phyloP scores from a whole-genome alignment of 1,140 invertebrate species.

The Eupristina koningsbergeri region DNA sequence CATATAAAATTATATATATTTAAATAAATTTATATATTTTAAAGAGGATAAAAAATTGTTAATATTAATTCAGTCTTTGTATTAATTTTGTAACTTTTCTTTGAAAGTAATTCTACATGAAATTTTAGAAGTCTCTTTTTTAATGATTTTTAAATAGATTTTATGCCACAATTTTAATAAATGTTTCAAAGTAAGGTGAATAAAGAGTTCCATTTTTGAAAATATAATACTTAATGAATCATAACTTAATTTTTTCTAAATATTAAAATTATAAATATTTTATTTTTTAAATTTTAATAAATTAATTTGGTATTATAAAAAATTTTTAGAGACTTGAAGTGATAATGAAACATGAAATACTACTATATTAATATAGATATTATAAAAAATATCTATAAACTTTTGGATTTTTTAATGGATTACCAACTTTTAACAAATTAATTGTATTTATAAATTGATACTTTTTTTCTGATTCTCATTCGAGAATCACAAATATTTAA shows the following conservation, averaged over 20 bases:
- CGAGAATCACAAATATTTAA: background rate
- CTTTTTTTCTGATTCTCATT: background rate
- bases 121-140: background rate
- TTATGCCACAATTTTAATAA: background rate
- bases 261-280: background rate
- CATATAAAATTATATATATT: background rate
- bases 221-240: background rate
- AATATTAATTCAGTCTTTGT: constrained; percentile 17
- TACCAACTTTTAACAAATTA: background rate
- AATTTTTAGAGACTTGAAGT: background rate
- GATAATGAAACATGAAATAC: background rate
- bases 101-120: background rate
- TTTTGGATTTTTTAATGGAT: background rate
- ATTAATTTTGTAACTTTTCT: constrained; percentile 1
- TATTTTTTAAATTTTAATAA: background rate
- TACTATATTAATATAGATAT: background rate
- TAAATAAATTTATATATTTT: background rate
- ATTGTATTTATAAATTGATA: background rate
- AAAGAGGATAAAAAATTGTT: constrained; percentile 1
- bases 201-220: background rate
- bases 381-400: background rate
- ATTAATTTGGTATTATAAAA: background rate
- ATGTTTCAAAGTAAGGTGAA: background rate
- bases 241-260: background rate
- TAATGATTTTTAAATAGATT: background rate